Evolutionary conservation across 2,888 invertebrate species (phyloP).

Genomic region (Coelinius sp.): DNA sequence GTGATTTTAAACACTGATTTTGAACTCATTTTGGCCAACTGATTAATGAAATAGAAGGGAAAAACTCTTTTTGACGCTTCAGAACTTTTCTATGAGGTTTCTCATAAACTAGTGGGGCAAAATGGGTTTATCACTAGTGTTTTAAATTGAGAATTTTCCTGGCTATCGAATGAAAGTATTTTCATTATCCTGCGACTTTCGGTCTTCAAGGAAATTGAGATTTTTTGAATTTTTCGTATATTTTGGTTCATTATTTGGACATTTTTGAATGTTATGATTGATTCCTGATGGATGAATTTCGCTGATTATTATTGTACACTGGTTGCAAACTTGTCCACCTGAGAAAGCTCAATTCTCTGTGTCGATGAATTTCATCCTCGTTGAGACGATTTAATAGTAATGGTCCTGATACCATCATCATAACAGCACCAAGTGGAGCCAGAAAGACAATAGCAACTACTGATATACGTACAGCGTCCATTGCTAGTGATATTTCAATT

Average conservation of each 20-base stretch:
- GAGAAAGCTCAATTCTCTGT: conserved; percentile 44
- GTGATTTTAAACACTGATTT: background rate
- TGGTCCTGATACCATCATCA: conserved; percentile 62
- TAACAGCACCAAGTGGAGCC: conserved; percentile 61
- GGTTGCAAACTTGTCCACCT: conserved; percentile 45
- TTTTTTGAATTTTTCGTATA: no score
- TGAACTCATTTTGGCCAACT: background rate
- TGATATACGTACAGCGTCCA: conserved; percentile 59
- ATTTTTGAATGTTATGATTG: background rate
- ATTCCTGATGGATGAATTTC: background rate
- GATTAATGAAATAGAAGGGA: background rate
- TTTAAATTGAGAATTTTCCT: background rate
- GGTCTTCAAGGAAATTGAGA: background rate
- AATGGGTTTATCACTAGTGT: background rate
- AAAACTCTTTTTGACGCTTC: background rate
- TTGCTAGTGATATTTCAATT: conserved; percentile 53
- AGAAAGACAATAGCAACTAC: conserved; percentile 60
- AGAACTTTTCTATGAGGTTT: background rate
- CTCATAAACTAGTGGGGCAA: background rate
- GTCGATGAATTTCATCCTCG: conserved; percentile 45
- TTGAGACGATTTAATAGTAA: conserved; percentile 55
- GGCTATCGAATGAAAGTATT: background rate
- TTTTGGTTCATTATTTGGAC: no score
- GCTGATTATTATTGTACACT: conserved; percentile 6
- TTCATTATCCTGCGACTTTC: background rate